Evolutionary conservation across 2,797 vertebrate genomes (phyloP), one percentile per base, ranked within the genome.

Genomic region (Esox masquinongy): DNA sequence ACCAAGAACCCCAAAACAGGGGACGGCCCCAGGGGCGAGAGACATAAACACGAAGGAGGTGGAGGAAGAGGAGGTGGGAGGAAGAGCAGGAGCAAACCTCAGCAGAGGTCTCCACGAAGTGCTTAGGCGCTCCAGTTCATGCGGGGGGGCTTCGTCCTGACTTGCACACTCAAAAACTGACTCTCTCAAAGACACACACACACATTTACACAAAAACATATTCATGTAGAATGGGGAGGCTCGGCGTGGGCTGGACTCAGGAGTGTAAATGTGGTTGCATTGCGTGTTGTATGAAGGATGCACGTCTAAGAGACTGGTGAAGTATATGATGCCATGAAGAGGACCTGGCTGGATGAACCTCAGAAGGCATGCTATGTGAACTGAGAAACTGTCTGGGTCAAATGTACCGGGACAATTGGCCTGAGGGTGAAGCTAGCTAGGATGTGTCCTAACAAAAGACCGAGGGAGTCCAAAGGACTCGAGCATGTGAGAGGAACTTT

Each of bases 31-130:
- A 87, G 34, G 80, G 85, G 73, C 59, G 85, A 86, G 86, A 88
- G 86, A 87, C 88, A 88, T 79, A 91, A 90, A 90, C 88, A 86
- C 0, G 79, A 81, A 0, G 75, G 77, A 82, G 74, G 85, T 74
- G 77, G 1, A 91, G 89, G 77, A 73, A 71, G 81, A 36, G 82
- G 86, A 50, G 87, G 67, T 79, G 74, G 92, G 74, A 88, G 93
- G 85, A 93, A 93, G 88, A 94, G 92, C 86, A 89, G 92, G 84
- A 95, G 94, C 89, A 94, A 93, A 86, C 88, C 88, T 1, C 93
- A 94, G 72, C 91, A 87, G 80, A 93, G 95, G 86, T 89, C 90
- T 16, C 94, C 94, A 0, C 91, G 94, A 82, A 95, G 94, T 67
- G 83, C 88, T 75, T 94, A 90, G 88, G 79, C 31, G 72, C 31